Evolutionary conservation across 2,888 invertebrate genomes (phyloP), one percentile per base, ranked within the genome.

Genomic region (Augochlorella aurata): DNA sequence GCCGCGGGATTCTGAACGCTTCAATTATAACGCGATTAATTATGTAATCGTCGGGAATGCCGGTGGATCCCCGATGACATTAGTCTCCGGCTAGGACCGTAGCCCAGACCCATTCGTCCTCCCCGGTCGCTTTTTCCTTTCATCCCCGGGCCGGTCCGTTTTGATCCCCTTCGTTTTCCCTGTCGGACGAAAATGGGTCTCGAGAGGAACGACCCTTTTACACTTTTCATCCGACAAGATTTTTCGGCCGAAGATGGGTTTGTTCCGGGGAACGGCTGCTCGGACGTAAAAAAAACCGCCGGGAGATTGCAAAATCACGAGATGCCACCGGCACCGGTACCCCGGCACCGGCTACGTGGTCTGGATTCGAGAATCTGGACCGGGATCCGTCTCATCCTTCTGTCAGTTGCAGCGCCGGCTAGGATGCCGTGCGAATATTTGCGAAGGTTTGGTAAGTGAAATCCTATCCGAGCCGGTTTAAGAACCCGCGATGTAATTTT

Each of bases 391-490:
- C 49, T 44, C 44, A 69, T 74, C 54, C 71, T 67, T 73, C 88
- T 88, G 88, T 88, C 88, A 88, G 87, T 87, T 88, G 88, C 88
- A 87, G 84, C 81, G 77, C 79, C 79, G 72, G 61, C 47, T 77
- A 81, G 63, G 80, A 88, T 88, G 86, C 86, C 79, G 85, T 77
- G 82, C 81, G 88, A 83, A 88, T 88, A 88, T 88, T 88, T 88
- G 83, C 88, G 81, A 88, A 85, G 83, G 82, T 67, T 77, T 65
- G 82, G 74, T 80, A 88, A 88, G 85, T 88, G 88, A 88, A 88
- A 88, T 88, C 83, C 86, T 86, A 85, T 85, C 86, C 77, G 75
- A 77, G 78, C 74, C 79, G 84, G 77, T 84, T 87, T 83, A 85
- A 87, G 85, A 83, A 82, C 78, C 77, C 29, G 66, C 69, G 73